Conservation (phyloP, 2,888 invertebrate species). For the Philereme vetulata region DNA sequence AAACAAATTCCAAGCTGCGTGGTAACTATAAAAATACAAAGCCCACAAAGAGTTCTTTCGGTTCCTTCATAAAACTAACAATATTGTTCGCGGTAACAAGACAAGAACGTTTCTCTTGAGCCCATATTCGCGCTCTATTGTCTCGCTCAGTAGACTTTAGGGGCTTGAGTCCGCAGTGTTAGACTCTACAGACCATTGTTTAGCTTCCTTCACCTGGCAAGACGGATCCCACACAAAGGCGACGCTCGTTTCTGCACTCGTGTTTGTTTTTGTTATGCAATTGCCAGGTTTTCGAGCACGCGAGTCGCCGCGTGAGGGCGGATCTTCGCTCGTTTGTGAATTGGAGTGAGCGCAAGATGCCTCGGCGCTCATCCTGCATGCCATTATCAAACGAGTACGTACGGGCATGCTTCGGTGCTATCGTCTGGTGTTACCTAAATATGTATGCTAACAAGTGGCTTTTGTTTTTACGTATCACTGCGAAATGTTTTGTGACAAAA, state of each 20-base stretch:
- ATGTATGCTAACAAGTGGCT: conserved; percentile 20
- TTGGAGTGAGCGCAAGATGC: conserved; percentile 53
- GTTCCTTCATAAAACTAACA: conserved; percentile 80
- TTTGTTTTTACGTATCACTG: conserved; percentile 3
- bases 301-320: conserved; percentile 55
- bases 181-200: conserved; percentile 75
- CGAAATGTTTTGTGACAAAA: background rate
- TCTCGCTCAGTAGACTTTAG: conserved; percentile 76
- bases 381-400: conserved; percentile 33
- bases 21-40: conserved; percentile 49
- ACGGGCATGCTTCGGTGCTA: conserved; percentile 28
- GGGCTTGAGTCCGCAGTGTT: conserved; percentile 69
- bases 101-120: conserved; percentile 74
- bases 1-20: conserved; percentile 31
- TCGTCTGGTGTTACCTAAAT: conserved; percentile 16
- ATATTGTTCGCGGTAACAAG: conserved; percentile 80
- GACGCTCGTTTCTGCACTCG: conserved; percentile 72
- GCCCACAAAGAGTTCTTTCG: conserved; percentile 68
- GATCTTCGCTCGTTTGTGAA: conserved; percentile 67
- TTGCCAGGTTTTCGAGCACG: conserved; percentile 63
- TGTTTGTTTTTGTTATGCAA: conserved; percentile 81
- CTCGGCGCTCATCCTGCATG: conserved; percentile 26
- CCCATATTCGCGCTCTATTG: conserved; percentile 77
- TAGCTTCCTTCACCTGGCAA: conserved; percentile 80
- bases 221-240: conserved; percentile 76